A percentile compares a stretch with the other conserved stretches of the same genome.
Conservation (phyloP, 2,113 vertebrate species). For the Bucco capensis region DNA sequence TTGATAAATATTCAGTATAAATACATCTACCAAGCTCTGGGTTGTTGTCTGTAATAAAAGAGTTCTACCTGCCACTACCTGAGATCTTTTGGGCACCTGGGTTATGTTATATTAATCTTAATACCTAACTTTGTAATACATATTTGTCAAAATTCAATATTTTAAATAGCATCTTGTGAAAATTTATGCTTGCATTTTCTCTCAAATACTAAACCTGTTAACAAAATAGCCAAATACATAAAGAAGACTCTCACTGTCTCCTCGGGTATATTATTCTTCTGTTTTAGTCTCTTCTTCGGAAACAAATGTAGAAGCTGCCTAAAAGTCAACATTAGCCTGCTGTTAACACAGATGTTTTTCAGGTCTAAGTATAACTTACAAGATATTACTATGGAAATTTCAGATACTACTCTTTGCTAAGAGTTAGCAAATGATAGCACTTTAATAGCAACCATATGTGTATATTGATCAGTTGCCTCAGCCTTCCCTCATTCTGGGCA, state of each 20-base stretch:
- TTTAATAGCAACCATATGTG: background rate
- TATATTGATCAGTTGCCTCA: background rate
- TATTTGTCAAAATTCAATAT: background rate
- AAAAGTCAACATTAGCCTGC: background rate
- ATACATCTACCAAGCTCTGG: background rate
- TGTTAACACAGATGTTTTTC: background rate
- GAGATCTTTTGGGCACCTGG: background rate
- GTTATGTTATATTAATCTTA: background rate
- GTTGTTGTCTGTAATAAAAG: background rate
- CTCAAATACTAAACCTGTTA: background rate
- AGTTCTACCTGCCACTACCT: background rate
- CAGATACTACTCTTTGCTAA: background rate
- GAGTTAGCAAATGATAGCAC: background rate
- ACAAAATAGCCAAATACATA: background rate
- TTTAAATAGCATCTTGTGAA: background rate
- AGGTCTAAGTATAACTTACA: background rate
- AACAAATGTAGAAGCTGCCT: background rate
- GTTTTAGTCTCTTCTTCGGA: background rate
- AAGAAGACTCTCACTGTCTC: background rate
- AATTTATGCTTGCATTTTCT: background rate
- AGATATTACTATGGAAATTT: background rate
- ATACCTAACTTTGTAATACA: background rate
- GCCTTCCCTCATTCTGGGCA: background rate
- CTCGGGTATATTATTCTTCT: background rate
- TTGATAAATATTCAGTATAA: slow-evolving; percentile 1